Evolutionary conservation across 2,113 vertebrate genomes (phyloP).

Genomic region (Illadopsis cleaveri): DNA sequence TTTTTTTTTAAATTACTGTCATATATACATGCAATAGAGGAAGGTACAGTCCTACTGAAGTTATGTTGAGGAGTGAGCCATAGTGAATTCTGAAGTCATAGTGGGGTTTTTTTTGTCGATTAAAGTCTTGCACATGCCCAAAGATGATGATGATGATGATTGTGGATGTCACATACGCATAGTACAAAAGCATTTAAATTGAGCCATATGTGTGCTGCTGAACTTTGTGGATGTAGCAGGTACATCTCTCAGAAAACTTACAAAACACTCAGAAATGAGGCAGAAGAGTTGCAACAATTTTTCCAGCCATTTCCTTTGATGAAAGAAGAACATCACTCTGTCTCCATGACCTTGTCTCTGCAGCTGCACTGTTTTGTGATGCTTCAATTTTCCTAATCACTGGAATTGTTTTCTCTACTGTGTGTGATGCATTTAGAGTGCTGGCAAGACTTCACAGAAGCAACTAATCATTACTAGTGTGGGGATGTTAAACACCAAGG

Average conservation of each 20-base stretch:
- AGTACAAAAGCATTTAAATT: slow-evolving; percentile 8
- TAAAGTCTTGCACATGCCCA: not conserved
- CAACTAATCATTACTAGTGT: not conserved
- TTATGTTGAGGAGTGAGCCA: not conserved
- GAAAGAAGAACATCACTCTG: not conserved
- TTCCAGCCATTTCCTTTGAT: not conserved
- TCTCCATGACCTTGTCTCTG: slow-evolving; percentile 26
- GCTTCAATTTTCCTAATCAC: slow-evolving; percentile 33
- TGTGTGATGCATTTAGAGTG: not conserved
- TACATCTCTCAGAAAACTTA: not conserved
- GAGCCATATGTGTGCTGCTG: not conserved
- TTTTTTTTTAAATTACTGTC: not conserved
- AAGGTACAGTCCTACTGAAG: not conserved
- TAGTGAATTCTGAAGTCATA: not conserved
- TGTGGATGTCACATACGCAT: not conserved
- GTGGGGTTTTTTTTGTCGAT: accelerated
- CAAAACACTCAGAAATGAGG: not conserved
- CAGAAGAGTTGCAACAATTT: not conserved
- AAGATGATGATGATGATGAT: not conserved
- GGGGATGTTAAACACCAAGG: not conserved
- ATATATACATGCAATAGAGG: not conserved
- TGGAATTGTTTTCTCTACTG: slow-evolving; percentile 28
- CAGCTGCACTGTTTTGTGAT: slow-evolving; percentile 9
- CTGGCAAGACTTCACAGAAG: not conserved
- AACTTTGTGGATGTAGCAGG: not conserved